Evolutionary conservation across 1,140 invertebrate genomes (phyloP), one percentile per base, ranked within the genome.

Genomic region (Plodia interpunctella): DNA sequence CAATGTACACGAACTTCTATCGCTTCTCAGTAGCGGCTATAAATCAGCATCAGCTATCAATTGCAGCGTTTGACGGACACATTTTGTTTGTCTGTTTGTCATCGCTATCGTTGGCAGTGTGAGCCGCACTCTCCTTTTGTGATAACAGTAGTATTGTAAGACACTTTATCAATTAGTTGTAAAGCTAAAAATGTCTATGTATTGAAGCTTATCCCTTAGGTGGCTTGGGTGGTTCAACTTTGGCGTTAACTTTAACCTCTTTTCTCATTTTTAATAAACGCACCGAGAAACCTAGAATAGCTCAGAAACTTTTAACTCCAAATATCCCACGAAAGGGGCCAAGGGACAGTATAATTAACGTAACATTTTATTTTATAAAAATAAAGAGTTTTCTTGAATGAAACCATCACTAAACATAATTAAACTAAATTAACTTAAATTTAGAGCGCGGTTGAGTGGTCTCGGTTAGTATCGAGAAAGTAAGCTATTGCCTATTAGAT

Each of bases 401-500:
- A n/a, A n/a, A n/a, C n/a, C n/a, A n/a, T n/a, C n/a, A n/a, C 10
- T 32, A 8, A 5, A 10, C 38, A 44, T 5, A 44, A 6, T 15
- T 44, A 44, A 44, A 5, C 38, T 44, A 44, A 44, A 15, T 17
- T 44, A 44, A 9, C 11, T 44, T 44, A 15, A 2, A 44, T 15
- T 44, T 15, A 44, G n/a, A 44, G n/a, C 6, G 3, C 8, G 13
- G 4, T 25, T 2, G 6, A 3, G 6, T 3, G 2, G 0, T 44
- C 38, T 44, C 9, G n/a, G n/a, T 44, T 44, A 10, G 38, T 44
- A n/a, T 17, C 38, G 38, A 44, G 6, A 25, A 25, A 25, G 51
- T 53, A 53, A 53, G n/a, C 19, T 51, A n/a, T 51, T 62, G 55
- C 57, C 44, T 30, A 44, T 44, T 19, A 20, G 18, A 15, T 64